Base-by-base conservation (phyloP, 2,113 vertebrate genomes). In the Cepphus grylle region DNA sequence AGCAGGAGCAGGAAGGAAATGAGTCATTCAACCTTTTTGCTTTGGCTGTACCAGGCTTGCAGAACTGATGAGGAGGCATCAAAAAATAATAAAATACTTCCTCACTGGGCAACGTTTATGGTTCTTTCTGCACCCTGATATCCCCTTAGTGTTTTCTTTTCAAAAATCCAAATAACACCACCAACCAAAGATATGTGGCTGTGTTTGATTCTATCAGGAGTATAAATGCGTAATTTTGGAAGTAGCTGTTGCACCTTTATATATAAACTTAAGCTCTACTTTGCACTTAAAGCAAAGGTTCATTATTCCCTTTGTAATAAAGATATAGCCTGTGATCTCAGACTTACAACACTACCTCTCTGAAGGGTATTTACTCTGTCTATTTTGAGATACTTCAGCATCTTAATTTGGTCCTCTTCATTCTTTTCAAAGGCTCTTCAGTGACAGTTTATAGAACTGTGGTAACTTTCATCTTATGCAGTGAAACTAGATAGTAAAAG, bases 1-100 rank as follows among this genome's bases (percentile, higher is more conserved):
- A 89, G 56, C 70, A 34, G 78, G 45, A 87, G 77, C 86, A 89
- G 96, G 95, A 97, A 97, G 97, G 94, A 97, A 97, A 89, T 97
- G 97, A 97, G 26, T 97, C 93, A 96, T 58, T 89, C 53, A 65
- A 69, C 81, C 84, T 95, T 79, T 91, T 47, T 90, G 66, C 66
- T 91, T 72, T 49, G 86, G 42, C 93, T 70, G 78, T 42, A 62
- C 45, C 14, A 7, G 62, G 17, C 74, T 85, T 77, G 66, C 81
- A 94, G 92, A 87, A 62, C 55, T 63, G 86, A 82, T 55, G 95
- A 91, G 81, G 49, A 90, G 84, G 86, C 86, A 95, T 45, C 86
- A 82, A 76, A 81, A 85, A 52, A 9, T 26, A 90, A 87, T 61
- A 69, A 95, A 95, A 85, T 19, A 20, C 62, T 93, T 96, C 89